Conservation (phyloP, 2,797 vertebrate species). For the Chelon auratus region DNA sequence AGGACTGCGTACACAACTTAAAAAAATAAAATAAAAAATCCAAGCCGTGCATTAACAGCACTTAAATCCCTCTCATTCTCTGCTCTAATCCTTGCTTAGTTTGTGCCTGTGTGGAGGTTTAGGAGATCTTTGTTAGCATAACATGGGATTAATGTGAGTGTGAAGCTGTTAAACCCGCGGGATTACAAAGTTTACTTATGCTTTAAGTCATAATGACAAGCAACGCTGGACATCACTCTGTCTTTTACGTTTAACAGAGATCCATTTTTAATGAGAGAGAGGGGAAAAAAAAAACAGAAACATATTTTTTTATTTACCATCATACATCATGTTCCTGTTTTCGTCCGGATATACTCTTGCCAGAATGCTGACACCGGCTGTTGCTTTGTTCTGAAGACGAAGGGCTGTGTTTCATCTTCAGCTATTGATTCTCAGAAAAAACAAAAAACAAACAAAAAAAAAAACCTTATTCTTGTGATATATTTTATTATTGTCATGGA, state of each 20-base stretch:
- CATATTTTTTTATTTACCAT: not conserved
- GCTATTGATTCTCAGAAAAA: not conserved
- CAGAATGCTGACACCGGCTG: slow-evolving; percentile 16
- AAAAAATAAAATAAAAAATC: slow-evolving; percentile 20
- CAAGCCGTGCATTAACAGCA: slow-evolving; percentile 43
- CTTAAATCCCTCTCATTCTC: slow-evolving; percentile 53
- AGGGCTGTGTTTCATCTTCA: slow-evolving; percentile 34
- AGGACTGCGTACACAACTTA: slow-evolving; percentile 52
- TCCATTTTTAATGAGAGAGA: not conserved
- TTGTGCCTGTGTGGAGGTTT: slow-evolving; percentile 60
- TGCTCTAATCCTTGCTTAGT: slow-evolving; percentile 69
- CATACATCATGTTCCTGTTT: slow-evolving; percentile 36
- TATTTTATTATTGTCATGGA: slow-evolving; percentile 22
- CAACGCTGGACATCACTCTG: slow-evolving; percentile 22
- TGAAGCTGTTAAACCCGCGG: slow-evolving; percentile 51
- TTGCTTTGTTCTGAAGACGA: slow-evolving; percentile 32
- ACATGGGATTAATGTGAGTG: slow-evolving; percentile 71
- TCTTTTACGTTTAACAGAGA: slow-evolving; percentile 1
- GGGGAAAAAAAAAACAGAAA: slow-evolving; percentile 13
- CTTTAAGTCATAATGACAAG: slow-evolving; percentile 39
- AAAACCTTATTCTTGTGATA: slow-evolving; percentile 40
- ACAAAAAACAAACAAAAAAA: not conserved
- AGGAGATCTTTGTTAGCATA: slow-evolving; percentile 59
- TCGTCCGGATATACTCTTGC: slow-evolving; percentile 20
- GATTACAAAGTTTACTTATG: slow-evolving; percentile 67